Conservation (phyloP, 2,113 vertebrate species). For the Amazona vittata region DNA sequence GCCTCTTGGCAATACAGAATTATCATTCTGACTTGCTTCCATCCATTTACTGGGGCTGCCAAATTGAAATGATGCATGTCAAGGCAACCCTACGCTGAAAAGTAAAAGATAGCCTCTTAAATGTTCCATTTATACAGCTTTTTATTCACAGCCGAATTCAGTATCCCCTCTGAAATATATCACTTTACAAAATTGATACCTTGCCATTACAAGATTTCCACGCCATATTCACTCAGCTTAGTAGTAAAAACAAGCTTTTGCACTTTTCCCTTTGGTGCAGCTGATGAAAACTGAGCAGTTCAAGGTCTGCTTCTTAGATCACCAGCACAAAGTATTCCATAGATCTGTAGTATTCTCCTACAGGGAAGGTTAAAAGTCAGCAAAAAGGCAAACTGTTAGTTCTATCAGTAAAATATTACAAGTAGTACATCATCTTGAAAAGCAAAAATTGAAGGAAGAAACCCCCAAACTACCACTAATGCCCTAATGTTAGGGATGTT, state of each 20-base stretch:
- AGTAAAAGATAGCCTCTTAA: conserved; percentile 70
- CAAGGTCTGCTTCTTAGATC: conserved; percentile 27
- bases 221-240: conserved; percentile 45
- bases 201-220: conserved; percentile 55
- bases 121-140: conserved; percentile 77
- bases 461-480: background rate
- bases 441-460: background rate
- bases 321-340: background rate
- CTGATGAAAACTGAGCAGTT: conserved; percentile 22
- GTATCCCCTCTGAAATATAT: conserved; percentile 70
- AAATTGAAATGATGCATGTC: conserved; percentile 74
- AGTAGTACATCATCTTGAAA: background rate
- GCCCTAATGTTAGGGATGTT: background rate
- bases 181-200: conserved; percentile 70
- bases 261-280: conserved; percentile 45
- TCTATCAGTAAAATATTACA: background rate
- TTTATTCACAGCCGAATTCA: conserved; percentile 69
- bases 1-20: conserved; percentile 77
- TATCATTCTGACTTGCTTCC: conserved; percentile 80
- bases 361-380: background rate
- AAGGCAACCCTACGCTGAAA: conserved; percentile 70
- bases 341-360: background rate
- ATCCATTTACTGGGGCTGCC: conserved; percentile 76
- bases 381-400: background rate
- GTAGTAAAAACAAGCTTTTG: conserved; percentile 58